A percentile compares a stretch with the other conserved stretches of the same genome.
phyloP scores from a whole-genome alignment of 2,888 invertebrate genomes.

The Meandrusa payeni region DNA sequence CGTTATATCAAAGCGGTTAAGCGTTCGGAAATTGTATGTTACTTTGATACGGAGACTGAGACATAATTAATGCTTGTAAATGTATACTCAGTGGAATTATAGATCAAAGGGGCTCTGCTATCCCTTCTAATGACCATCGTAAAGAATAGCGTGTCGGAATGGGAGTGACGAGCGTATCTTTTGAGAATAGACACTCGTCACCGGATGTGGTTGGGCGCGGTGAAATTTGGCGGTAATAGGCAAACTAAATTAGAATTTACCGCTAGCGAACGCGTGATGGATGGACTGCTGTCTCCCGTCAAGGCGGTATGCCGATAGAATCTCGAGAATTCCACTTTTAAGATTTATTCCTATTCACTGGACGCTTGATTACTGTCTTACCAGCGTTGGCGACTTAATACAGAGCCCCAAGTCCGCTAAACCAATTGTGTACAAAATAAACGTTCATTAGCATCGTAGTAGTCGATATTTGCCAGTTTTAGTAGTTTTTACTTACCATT shows the following conservation, averaged over 20 bases:
- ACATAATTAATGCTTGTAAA: conserved; percentile 32
- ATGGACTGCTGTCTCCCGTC: conserved; percentile 24
- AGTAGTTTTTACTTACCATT: too few species aligned
- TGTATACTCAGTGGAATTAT: conserved; percentile 24
- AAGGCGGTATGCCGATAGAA: conserved; percentile 3
- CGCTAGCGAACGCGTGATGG: conserved; percentile 27
- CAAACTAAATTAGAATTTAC: conserved; percentile 32
- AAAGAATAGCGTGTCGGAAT: conserved; percentile 30
- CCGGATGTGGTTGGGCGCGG: conserved; percentile 30
- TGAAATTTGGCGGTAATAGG: conserved; percentile 25
- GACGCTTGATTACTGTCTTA: conserved; percentile 15
- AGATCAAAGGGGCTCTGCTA: conserved; percentile 34
- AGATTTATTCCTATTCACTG: conserved; percentile 1
- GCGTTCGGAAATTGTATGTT: conserved; percentile 1
- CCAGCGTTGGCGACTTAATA: too few species aligned
- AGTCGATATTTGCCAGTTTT: too few species aligned
- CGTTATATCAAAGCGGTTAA: not conserved
- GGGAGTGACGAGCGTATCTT: conserved; percentile 31
- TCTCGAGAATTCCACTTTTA: conserved; percentile 10
- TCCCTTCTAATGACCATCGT: conserved; percentile 34
- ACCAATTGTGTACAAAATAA: too few species aligned
- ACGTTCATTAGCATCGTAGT: too few species aligned
- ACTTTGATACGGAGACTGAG: conserved; percentile 1
- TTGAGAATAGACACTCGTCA: conserved; percentile 24
- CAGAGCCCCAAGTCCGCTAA: too few species aligned